Base-by-base conservation (phyloP, 2,888 invertebrate genomes). In the Spodoptera picta region DNA sequence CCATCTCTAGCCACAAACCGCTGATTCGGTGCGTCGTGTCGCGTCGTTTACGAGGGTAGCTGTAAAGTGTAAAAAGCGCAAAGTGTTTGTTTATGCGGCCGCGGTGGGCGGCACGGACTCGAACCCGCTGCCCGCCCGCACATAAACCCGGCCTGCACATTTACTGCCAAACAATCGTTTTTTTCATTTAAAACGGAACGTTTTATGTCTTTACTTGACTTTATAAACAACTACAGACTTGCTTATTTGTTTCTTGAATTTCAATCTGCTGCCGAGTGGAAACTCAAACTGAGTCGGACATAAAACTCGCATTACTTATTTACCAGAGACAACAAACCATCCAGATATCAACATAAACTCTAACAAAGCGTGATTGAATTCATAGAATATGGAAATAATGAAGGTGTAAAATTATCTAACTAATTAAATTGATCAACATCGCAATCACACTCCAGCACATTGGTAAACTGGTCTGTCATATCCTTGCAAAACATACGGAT, bases 81-180 rank as follows among this genome's bases (percentile, higher is more conserved):
- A 93, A 93, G 89, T 88, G 92, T 92, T 93, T 93, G 92, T 93
- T 93, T 93, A 93, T 91, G 92, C 91, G 86, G 75, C 79, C 81
- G 77, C 83, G 83, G 84, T 83, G 87, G 86, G 85, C 83, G 83
- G 83, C 80, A 77, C 82, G 85, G 74, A 65, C 59, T 86, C 86
- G 67, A 62, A 67, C 70, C 71, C 76, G 47, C 72, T 62, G 72
- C 61, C 59, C 60, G 65, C 61, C 69, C 62, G 69, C 82, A 83
- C 87, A 84, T 88, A 89, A 88, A 87, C 83, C 65, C 82, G 86
- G 87, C 88, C 88, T 87, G 89, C 83, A 81, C 84, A 86, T 87
- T 89, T 88, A 90, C 85, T 87, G 87, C 87, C 84, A 75, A 73
- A 79, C 80, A 77, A 80, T 79, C 80, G 79, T 74, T 76, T 76